Conservation (phyloP, 2,797 vertebrate species). For the Hybognathus amarus region DNA sequence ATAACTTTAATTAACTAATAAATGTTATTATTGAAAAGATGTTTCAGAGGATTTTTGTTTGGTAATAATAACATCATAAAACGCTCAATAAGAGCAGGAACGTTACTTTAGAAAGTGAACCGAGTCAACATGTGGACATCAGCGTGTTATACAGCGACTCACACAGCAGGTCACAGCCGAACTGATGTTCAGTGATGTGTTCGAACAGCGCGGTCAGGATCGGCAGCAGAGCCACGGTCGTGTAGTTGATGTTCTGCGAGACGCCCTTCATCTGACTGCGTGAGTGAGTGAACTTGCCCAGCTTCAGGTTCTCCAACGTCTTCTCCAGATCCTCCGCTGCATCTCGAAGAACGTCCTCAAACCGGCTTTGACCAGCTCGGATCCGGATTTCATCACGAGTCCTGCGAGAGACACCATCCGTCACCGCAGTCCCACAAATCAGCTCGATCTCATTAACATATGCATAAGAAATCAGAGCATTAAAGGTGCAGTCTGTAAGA, state of each 20-base stretch:
- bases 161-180: conserved; percentile 93
- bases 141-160: conserved; percentile 70
- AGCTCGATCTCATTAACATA: neutral
- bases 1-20: too few species aligned
- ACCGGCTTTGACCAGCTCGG: conserved; percentile 91
- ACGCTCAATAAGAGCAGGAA: neutral
- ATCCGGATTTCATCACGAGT: conserved; percentile 98
- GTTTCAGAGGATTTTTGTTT: neutral
- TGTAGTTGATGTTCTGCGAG: conserved; percentile 99
- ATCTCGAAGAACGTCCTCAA: conserved; percentile 94
- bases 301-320: conserved; percentile 96
- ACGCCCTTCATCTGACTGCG: conserved; percentile 98
- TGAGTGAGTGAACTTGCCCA: conserved; percentile 97
- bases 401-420: conserved; percentile 71
- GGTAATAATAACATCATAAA: neutral
- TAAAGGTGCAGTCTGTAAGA: too few species aligned
- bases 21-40: neutral
- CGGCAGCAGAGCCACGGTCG: conserved; percentile 93
- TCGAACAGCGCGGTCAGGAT: conserved; percentile 96
- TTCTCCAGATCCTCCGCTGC: conserved; percentile 95
- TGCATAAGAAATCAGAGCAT: too few species aligned
- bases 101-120: neutral
- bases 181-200: conserved; percentile 94
- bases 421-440: neutral
- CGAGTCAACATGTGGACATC: neutral